Evolutionary conservation across 2,797 vertebrate genomes (phyloP), one percentile per base, ranked within the genome.

Genomic region (Premnoplex brunnescens): DNA sequence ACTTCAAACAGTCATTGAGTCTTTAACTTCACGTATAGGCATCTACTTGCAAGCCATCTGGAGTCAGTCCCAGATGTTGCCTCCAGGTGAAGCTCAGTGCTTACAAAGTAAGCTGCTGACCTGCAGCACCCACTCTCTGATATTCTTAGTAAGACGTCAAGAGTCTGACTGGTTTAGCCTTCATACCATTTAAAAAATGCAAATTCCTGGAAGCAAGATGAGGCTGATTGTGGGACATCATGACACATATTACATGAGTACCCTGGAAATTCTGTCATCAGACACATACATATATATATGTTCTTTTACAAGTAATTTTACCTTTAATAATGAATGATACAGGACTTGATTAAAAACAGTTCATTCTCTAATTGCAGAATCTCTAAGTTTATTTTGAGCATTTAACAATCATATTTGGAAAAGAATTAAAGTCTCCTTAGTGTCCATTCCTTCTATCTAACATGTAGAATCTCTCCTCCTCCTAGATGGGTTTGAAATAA

Each of bases 161-260:
- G 52, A 36, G 10, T 30, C 27, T 34, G 15, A 46, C 30, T 28
- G 37, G 12, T 34, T 62, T 30, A 52, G 72, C n/a, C 62, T 83
- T 56, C 10, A 0, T 12, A 44, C 8, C 8, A 0, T 34, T 41
- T 76, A 24, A 82, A 72, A 72, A 88, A 32, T 4, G 3, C 20
- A 27, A 54, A 63, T 30, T 76, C 41, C 67, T 46, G 37, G 49
- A 58, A 80, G 66, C 64, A 67, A 66, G 51, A 17, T 27, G 16
- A 62, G 20, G 58, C 51, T 3, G 3, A 22, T 0, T 8, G 16
- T 32, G 37, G 71, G 56, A 83, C 62, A 36, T 37, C 24, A 5
- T 2, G 14, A 24, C 2, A 7, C 3, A 0, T 49, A 22, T 12
- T n/a, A 48, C 0, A 0, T 52, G 63, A 67, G 64, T 49, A 85